Base-by-base conservation (phyloP, 2,797 vertebrate species). In the Falco peregrinus region DNA sequence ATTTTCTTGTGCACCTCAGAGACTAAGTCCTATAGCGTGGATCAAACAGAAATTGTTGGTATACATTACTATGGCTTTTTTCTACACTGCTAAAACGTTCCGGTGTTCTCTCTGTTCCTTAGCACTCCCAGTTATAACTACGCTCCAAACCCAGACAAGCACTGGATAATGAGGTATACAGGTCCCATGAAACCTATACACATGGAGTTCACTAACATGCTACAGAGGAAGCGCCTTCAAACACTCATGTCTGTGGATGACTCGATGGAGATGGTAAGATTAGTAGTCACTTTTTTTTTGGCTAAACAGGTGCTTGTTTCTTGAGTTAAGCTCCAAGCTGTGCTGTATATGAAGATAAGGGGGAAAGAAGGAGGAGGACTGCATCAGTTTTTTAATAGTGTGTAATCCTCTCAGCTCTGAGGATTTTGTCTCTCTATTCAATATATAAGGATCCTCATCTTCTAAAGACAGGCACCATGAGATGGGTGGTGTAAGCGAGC, bases 141-240 rank as follows among this genome's bases (percentile, higher is more conserved):
- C 4, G 99, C 99, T 3, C 99, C 99, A 9, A 99, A 99, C 98
- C 98, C 98, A 0, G 99, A 99, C 98, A 99, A 99, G 95, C 99
- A 99, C 96, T 99, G 99, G 99, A 99, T 99, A 97, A 99, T 99
- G 99, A 98, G 99, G 19, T 99, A 99, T 97, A 99, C 99, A 0
- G 99, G 99, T 31, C 96, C 99, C 84, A 99, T 99, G 99, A 99
- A 98, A 90, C 99, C 99, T 48, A 99, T 99, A 93, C 99, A 99
- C 98, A 99, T 99, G 99, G 98, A 99, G 95, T 99, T 99, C 98
- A 99, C 99, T 92, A 99, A 99, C 97, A 97, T 99, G 98, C 98
- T 99, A 11, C 99, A 99, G 98, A 98, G 99, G 90, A 99, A 99
- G 80, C 98, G 99, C 6, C 98, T 99, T 87, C 99, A 99, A 95